phyloP scores from a whole-genome alignment of 2,797 vertebrate genomes.

The Xerus rutilus region DNA sequence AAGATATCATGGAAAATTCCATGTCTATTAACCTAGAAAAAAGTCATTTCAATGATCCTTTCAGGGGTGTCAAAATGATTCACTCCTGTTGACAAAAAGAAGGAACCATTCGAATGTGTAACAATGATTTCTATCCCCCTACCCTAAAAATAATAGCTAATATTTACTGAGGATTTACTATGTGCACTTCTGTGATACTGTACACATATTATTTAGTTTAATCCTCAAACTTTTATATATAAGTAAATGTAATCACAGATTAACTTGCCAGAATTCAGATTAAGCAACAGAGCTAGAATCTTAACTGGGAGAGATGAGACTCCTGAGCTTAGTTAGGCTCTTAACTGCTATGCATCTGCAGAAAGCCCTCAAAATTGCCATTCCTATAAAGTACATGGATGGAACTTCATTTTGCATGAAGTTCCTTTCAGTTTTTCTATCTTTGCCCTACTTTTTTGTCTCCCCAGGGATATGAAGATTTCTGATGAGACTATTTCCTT shows the following conservation, averaged over 20 bases:
- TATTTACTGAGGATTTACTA: conserved; percentile 13
- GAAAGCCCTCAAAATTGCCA: background rate
- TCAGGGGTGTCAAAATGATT: no score
- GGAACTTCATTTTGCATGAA: background rate
- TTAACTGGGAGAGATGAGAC: background rate
- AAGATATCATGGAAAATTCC: background rate
- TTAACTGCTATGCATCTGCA: background rate
- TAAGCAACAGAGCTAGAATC: background rate
- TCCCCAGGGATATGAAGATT: background rate
- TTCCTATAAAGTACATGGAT: background rate
- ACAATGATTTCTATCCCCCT: background rate
- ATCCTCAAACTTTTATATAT: background rate
- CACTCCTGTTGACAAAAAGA: background rate
- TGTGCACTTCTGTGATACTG: background rate
- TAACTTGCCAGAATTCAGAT: background rate
- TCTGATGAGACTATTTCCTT: background rate
- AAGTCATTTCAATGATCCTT: background rate
- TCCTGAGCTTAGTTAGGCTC: background rate
- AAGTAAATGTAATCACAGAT: background rate
- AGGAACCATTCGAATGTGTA: background rate
- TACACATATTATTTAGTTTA: background rate
- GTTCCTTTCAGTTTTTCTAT: background rate
- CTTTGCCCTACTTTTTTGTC: background rate
- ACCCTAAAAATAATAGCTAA: background rate
- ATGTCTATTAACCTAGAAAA: background rate